Conservation (phyloP, 1,140 invertebrate species). For the Odontomachus brunneus region DNA sequence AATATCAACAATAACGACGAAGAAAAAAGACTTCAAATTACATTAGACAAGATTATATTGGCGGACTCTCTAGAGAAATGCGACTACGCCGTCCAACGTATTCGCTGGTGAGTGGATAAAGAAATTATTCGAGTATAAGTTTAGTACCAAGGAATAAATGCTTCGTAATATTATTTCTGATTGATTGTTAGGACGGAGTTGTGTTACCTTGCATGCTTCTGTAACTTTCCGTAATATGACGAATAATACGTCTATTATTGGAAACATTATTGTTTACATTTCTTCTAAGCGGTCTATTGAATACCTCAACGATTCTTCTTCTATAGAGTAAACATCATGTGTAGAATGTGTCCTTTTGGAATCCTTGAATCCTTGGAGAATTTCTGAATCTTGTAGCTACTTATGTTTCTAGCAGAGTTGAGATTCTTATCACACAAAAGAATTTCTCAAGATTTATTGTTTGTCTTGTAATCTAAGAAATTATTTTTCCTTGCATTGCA, state of each 20-base stretch:
- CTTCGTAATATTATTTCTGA: too few species aligned
- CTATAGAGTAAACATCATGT: not conserved
- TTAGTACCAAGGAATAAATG: not conserved
- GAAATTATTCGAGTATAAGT: not conserved
- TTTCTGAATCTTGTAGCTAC: slow-evolving; percentile 5
- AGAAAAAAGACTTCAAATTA: slow-evolving; percentile 70
- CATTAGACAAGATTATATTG: slow-evolving; percentile 80
- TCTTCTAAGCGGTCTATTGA: not conserved
- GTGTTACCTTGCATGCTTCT: not conserved
- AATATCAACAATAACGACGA: slow-evolving; percentile 50
- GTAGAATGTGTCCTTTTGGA: slow-evolving; percentile 17
- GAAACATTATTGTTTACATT: slow-evolving; percentile 44
- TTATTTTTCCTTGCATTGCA: too few species aligned
- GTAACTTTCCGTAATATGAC: slow-evolving; percentile 1
- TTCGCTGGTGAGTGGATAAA: slow-evolving; percentile 77
- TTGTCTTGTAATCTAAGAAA: too few species aligned
- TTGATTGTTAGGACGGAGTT: not conserved
- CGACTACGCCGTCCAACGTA: slow-evolving; percentile 82
- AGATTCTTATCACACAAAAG: too few species aligned
- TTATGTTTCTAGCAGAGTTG: not conserved
- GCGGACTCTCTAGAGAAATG: slow-evolving; percentile 82
- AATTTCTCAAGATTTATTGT: too few species aligned
- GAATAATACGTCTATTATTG: not conserved
- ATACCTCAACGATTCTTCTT: not conserved
- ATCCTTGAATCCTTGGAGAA: slow-evolving; percentile 21